Conservation (phyloP, 2,113 vertebrate genomes). For the Phocoena sinus region DNA sequence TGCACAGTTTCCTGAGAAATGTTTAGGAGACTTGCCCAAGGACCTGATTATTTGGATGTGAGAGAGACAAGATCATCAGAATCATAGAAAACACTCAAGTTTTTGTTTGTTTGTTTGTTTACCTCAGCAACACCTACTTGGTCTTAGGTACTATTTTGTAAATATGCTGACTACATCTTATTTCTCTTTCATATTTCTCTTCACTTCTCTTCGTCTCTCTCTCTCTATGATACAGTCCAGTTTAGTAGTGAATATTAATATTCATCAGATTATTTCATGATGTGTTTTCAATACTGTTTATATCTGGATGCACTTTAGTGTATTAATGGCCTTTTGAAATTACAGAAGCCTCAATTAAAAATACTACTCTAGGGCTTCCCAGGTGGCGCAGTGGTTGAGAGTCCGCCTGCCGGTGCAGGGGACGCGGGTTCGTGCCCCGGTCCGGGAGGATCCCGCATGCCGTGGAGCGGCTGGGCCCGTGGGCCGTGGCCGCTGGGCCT, state of each 20-base stretch:
- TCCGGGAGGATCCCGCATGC: too few relatives aligned
- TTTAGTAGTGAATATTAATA: not conserved
- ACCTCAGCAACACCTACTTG: not conserved
- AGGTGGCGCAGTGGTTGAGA: too few relatives aligned
- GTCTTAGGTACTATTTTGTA: not conserved
- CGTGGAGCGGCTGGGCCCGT: too few relatives aligned
- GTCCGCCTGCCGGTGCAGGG: too few relatives aligned
- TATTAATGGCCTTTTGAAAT: not conserved
- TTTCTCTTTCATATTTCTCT: not conserved
- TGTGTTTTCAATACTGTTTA: not conserved
- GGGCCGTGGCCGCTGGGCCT: too few relatives aligned
- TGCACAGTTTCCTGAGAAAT: not conserved
- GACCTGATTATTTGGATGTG: not conserved
- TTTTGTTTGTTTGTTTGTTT: not conserved
- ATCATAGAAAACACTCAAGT: not conserved
- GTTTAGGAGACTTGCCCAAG: not conserved
- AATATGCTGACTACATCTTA: not conserved
- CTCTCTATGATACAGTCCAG: not conserved
- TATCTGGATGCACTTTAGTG: not conserved
- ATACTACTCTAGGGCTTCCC: not conserved
- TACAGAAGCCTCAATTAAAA: not conserved
- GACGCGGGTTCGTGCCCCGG: too few relatives aligned
- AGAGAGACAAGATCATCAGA: not conserved
- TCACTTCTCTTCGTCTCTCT: not conserved
- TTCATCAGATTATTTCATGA: not conserved